These are phyloP conservation scores for Drosophila monieri DNA, from an alignment of 2,888 invertebrate genomes.

Conservation along the genomic window DNA sequence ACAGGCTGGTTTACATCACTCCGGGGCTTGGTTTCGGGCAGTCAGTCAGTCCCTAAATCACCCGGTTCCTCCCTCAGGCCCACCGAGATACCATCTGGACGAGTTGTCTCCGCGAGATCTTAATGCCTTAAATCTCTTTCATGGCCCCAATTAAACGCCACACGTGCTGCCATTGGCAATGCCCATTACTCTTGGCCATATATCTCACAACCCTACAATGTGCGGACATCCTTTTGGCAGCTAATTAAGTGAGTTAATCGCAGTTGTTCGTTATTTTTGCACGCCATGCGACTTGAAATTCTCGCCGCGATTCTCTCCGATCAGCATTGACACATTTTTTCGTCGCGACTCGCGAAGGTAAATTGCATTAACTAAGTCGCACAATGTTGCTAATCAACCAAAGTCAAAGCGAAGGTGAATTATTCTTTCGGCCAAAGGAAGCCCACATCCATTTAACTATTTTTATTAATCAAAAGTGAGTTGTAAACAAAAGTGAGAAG, in stretches of 20 bases:
- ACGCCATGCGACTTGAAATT: slow-evolving; percentile 22
- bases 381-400: slow-evolving; percentile 48
- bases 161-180: slow-evolving; percentile 47
- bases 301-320: slow-evolving; percentile 21
- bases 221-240: slow-evolving; percentile 42
- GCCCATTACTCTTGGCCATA: slow-evolving; percentile 42
- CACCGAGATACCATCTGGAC: slow-evolving; percentile 32
- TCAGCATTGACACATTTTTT: slow-evolving; percentile 44
- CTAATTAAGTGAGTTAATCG: slow-evolving; percentile 50
- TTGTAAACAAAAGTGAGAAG: slow-evolving; percentile 46
- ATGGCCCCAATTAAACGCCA: slow-evolving; percentile 46
- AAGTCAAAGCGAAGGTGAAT: slow-evolving; percentile 37
- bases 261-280: slow-evolving; percentile 25
- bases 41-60: slow-evolving; percentile 6
- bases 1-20: slow-evolving; percentile 41
- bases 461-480: slow-evolving; percentile 43
- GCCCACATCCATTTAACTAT: slow-evolving; percentile 18
- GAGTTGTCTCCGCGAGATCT: slow-evolving; percentile 37
- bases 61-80: neutral
- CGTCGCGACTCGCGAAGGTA: slow-evolving; percentile 28
- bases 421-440: slow-evolving; percentile 28
- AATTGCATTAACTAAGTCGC: slow-evolving; percentile 27
- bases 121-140: slow-evolving; percentile 43
- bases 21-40: neutral
- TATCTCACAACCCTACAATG: neutral